A percentile compares a stretch with the other conserved stretches of the same genome.
phyloP scores from a whole-genome alignment of 1,140 invertebrate species.

The Brachionus angularis region DNA sequence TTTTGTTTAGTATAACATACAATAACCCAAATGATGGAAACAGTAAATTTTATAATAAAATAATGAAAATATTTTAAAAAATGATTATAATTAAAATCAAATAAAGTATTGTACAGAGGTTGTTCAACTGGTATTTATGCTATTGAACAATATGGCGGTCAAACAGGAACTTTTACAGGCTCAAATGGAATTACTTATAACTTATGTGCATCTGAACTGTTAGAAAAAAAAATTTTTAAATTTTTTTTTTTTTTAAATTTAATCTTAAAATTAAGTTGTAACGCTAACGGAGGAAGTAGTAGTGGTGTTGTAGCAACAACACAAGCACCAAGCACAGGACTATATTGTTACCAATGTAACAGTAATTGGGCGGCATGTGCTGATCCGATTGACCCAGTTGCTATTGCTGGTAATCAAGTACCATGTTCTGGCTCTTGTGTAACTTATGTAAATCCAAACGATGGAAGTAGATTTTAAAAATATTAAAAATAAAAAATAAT shows the following conservation, averaged over 20 bases:
- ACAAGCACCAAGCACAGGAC: too few relatives aligned
- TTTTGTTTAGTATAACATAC: neutral
- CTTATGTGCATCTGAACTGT: too few relatives aligned
- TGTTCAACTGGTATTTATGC: neutral
- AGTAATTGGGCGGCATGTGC: neutral
- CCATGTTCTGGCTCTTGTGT: neutral
- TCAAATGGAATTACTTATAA: neutral
- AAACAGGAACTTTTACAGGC: slow-evolving; percentile 1
- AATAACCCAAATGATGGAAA: slow-evolving; percentile 20
- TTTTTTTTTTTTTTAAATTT: too few relatives aligned
- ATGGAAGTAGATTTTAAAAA: neutral
- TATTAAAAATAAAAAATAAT: too few relatives aligned
- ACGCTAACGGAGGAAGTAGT: too few relatives aligned
- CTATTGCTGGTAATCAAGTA: neutral
- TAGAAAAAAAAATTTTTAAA: too few relatives aligned
- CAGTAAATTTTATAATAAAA: slow-evolving; percentile 11
- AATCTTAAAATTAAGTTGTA: too few relatives aligned
- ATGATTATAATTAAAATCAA: neutral
- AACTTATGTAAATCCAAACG: neutral
- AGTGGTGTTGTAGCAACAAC: too few relatives aligned
- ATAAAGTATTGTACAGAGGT: neutral
- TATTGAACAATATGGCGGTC: neutral
- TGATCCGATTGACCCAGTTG: neutral
- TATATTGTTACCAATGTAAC: neutral
- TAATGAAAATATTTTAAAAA: neutral